Conservation (phyloP, 2,888 invertebrate species). For the Cephus runcator region DNA sequence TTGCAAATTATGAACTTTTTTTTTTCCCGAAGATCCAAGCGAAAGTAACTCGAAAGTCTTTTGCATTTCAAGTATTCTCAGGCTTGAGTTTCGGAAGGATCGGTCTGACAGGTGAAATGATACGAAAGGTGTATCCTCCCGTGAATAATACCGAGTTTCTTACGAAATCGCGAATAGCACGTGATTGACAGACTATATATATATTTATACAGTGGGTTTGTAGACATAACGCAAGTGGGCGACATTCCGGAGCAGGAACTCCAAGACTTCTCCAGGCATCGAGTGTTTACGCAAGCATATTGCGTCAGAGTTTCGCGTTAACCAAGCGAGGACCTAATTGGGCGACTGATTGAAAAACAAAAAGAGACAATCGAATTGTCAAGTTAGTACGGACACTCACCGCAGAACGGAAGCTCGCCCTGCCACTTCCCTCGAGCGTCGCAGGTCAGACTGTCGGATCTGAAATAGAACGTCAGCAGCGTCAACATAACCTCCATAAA, state of each 20-base stretch:
- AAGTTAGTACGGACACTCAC: constrained; percentile 66
- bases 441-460: constrained; percentile 75
- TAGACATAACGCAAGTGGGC: background rate
- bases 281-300: background rate
- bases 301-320: background rate
- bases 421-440: constrained; percentile 81
- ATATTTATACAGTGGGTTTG: background rate
- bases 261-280: background rate
- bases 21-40: background rate
- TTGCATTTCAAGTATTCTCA: background rate
- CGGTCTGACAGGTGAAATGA: background rate
- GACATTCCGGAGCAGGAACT: background rate
- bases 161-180: background rate
- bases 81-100: background rate
- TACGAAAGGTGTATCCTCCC: background rate
- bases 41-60: background rate
- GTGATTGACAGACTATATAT: background rate
- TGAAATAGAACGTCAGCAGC: constrained; percentile 36
- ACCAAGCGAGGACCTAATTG: background rate
- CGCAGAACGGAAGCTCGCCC: constrained; percentile 85
- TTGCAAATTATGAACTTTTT: background rate
- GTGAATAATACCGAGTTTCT: background rate
- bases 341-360: background rate
- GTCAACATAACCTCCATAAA: background rate
- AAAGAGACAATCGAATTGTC: background rate